Evolutionary conservation across 2,888 invertebrate species (phyloP), one percentile per base, ranked within the genome.

Genomic region (Tipula unca): DNA sequence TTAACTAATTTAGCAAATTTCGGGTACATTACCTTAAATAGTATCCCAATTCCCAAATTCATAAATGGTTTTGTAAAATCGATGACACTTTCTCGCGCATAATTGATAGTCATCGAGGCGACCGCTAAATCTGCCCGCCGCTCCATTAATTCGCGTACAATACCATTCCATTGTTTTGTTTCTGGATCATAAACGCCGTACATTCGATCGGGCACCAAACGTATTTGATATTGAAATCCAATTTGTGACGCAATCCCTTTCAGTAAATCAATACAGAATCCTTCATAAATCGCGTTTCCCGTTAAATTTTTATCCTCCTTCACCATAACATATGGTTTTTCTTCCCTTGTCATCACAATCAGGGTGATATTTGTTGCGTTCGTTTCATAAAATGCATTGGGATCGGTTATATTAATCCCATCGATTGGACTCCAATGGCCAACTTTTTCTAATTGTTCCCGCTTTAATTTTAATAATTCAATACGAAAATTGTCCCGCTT

Each of bases 1-100:
- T n/a, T n/a, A n/a, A n/a, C n/a, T n/a, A 25, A 25, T 82, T 82
- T 13, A 25, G 17, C 8, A 69, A 69, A 29, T 82, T 14, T n/a
- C 3, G 6, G 10, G 29, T 82, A 82, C 88, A 91, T 91, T 92
- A 96, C 96, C 94, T 98, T 98, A 91, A 98, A 98, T 39, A 99
- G 92, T 89, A 99, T 99, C 29, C 98, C 97, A 87, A 98, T 99
- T 36, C 99, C 99, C 14, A 99, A 93, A 90, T 98, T 98, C 96
- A 99, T 98, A 91, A 98, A 99, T 0, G 99, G 99, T 89, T 98
- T 98, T 0, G 99, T 99, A 91, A 99, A 99, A 91, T 99, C 99
- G 86, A 99, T 98, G 95, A 90, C 90, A 87, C 90, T 91, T 90
- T 98, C 98, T 20, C 99, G 92, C 0, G 98, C 97, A 90, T 98